Base-by-base conservation (phyloP, 2,113 vertebrate species). In the Chascanopsetta lugubris region DNA sequence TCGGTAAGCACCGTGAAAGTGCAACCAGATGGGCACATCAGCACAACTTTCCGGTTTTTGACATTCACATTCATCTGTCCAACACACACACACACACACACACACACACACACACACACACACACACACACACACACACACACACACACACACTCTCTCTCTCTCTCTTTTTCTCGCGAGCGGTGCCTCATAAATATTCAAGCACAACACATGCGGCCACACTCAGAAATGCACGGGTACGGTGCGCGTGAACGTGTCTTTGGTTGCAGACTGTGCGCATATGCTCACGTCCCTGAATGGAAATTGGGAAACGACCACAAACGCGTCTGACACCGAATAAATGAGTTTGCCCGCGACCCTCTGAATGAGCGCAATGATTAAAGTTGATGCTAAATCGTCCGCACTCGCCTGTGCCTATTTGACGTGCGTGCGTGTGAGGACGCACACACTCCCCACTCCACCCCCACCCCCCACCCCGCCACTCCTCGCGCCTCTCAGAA, bases 1-100 rank as follows among this genome's bases (percentile, higher is more conserved):
- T 40, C 67, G 34, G 67, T 79, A 88, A 88, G 76, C 75, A 66
- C 72, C 83, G 82, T 90, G 86, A 91, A 92, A 92, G 80, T 86
- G 87, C 85, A 72, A 88, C 82, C 92, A 92, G 87, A 91, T 92
- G 92, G 86, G 69, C 77, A 80, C 83, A 82, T 77, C 63, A 69
- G 79, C 83, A 55, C 84, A 89, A 88, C 84, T 90, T 90, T 88
- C 88, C 84, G 70, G 63, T 51, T 58, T 87, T 64, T 85, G 86
- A 85, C 87, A 84, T 81, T 61, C 79, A 60, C 75, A 65, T 38
- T 38, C 34, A 38, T 86, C 64, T 60, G 50, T 82, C 77, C 74
- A 63, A 49, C 69, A 49, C 63, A 20, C 42, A 18, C 38, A n/a
- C 38, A 1, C 26, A 72, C 48, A n/a, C n/a, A 49, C 69, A 49